These are phyloP conservation scores for Gonocerus acuteangulatus DNA, from an alignment of 2,888 invertebrate genomes.

Conservation along the genomic window DNA sequence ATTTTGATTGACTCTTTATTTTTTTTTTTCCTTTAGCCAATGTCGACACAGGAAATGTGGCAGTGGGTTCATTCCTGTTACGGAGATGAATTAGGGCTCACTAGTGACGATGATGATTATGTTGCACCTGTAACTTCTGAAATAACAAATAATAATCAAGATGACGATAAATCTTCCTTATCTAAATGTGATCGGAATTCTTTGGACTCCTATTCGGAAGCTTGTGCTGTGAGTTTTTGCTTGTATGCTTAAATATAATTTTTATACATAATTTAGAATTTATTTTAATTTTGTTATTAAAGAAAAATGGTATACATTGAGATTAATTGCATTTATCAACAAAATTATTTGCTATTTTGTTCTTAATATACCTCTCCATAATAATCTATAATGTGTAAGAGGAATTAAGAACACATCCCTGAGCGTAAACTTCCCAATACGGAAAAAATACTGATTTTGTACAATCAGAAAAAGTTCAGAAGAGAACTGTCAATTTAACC, in stretches of 20 bases:
- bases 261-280: background rate
- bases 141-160: background rate
- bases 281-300: too few relatives aligned
- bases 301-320: too few relatives aligned
- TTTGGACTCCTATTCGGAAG: constrained; percentile 48
- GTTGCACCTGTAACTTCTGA: constrained; percentile 21
- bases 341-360: background rate
- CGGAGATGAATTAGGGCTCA: constrained; percentile 87
- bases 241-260: too few relatives aligned
- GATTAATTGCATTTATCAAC: background rate
- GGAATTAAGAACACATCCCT: too few relatives aligned
- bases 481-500: too few relatives aligned
- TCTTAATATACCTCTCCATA: background rate
- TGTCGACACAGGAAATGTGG: constrained; percentile 77
- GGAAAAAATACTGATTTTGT: too few relatives aligned
- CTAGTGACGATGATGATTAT: constrained; percentile 79
- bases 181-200: constrained; percentile 43
- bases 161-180: constrained; percentile 38
- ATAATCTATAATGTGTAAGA: too few relatives aligned
- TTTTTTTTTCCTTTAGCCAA: too few relatives aligned
- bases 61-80: constrained; percentile 87
- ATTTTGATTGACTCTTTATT: too few relatives aligned
- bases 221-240: constrained; percentile 38
- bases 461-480: too few relatives aligned
- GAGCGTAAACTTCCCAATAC: too few relatives aligned